phyloP scores from a whole-genome alignment of 2,888 invertebrate genomes.

The Coleophora flavipennella region DNA sequence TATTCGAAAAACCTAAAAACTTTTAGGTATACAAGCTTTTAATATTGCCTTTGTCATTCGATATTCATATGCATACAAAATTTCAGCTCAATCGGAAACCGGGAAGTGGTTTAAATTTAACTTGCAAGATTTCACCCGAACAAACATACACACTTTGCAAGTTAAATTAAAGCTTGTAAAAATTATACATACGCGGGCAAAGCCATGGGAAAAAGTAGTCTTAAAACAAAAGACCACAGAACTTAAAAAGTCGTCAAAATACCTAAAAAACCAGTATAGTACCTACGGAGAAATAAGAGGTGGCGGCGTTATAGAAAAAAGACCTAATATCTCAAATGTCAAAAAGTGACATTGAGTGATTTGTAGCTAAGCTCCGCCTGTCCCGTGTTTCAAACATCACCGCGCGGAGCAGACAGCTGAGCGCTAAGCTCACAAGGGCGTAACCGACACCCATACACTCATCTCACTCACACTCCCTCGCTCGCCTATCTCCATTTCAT shows the following conservation, averaged over 20 bases:
- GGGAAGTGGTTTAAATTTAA: too few relatives aligned
- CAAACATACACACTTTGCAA: too few relatives aligned
- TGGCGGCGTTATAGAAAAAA: constrained; percentile 70
- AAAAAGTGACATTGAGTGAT: constrained; percentile 75
- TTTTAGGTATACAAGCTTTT: too few relatives aligned
- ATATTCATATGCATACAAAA: too few relatives aligned
- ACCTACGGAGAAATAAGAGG: constrained; percentile 47
- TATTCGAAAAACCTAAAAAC: too few relatives aligned
- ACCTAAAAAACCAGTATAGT: constrained; percentile 18
- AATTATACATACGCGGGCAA: too few relatives aligned
- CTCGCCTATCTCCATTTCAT: constrained; percentile 42
- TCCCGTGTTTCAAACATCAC: constrained; percentile 75
- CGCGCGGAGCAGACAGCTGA: constrained; percentile 70
- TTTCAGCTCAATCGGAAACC: too few relatives aligned
- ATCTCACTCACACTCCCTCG: constrained; percentile 43
- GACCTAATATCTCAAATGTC: constrained; percentile 74
- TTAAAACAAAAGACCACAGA: constrained; percentile 7
- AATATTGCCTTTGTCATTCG: too few relatives aligned
- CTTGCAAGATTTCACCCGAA: too few relatives aligned
- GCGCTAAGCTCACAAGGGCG: constrained; percentile 62
- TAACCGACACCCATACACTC: constrained; percentile 50
- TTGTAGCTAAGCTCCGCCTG: constrained; percentile 75
- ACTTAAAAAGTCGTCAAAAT: constrained; percentile 24
- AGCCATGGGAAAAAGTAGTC: too few relatives aligned
- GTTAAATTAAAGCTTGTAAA: too few relatives aligned